Percentiles rank a stretch among this genome's conserved stretches.
phyloP scores from a whole-genome alignment of 2,113 vertebrate genomes.

The Phaetusa simplex region DNA sequence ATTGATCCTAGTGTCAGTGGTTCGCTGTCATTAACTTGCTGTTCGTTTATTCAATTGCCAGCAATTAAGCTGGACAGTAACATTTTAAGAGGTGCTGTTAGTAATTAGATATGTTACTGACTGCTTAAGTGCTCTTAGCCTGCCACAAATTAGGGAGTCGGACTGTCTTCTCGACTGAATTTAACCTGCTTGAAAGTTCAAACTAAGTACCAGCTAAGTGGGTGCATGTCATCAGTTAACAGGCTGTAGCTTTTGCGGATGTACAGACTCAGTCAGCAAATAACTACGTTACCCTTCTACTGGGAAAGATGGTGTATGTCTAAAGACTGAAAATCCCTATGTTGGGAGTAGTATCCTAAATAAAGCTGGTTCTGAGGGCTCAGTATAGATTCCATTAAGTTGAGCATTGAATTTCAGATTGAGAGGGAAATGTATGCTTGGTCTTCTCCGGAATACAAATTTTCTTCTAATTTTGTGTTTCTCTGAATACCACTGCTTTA shows the following conservation, averaged over 20 bases:
- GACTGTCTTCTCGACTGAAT: background rate
- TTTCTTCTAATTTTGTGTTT: background rate
- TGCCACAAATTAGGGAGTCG: background rate
- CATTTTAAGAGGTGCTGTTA: background rate
- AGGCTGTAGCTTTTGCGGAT: background rate
- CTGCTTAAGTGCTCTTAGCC: background rate
- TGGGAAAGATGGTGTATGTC: background rate
- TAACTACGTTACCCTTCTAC: background rate
- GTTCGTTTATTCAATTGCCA: background rate
- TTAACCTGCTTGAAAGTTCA: conserved; percentile 8
- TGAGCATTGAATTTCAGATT: background rate
- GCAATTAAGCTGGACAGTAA: background rate
- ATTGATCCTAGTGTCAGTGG: background rate
- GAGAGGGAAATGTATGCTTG: background rate
- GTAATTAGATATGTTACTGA: background rate
- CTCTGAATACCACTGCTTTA: background rate
- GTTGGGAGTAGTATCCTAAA: background rate
- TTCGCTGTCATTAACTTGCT: background rate
- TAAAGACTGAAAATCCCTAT: background rate
- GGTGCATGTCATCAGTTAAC: background rate
- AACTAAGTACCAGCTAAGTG: background rate
- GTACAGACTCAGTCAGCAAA: background rate
- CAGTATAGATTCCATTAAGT: background rate
- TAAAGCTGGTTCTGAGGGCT: background rate
- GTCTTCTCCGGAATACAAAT: background rate